Base-by-base conservation (phyloP, 2,888 invertebrate species). In the Drosophila borborema region DNA sequence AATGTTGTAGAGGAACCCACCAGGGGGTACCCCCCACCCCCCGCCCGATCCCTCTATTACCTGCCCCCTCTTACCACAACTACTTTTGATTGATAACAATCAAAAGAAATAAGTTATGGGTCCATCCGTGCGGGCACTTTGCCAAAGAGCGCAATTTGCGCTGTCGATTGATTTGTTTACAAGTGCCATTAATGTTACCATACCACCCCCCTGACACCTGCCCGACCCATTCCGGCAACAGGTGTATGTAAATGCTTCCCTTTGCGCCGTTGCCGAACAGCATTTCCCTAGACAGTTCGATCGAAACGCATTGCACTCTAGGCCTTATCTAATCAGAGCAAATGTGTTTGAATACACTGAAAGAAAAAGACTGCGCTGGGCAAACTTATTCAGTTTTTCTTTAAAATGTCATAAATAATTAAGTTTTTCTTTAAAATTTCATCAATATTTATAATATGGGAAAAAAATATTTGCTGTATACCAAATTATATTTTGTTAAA, bases 151-250 rank as follows among this genome's bases (percentile, higher is more conserved):
- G 59, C 85, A 85, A 85, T 88, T 86, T 82, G 89, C 82, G 70
- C 76, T 74, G 80, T 87, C 85, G 73, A 82, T 88, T 75, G 84
- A 86, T 88, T 84, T 86, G 86, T 82, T 84, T 80, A 88, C 85
- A 86, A 83, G 80, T 79, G 79, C 89, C 87, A 86, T 86, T 89
- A 86, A 83, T 85, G 85, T 85, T 82, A 65, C 41, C 56, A 45
- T 8, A n/a, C 18, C 14, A 0, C 20, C 2, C 2, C 2, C 10
- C 14, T 6, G 4, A 2, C 9, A 9, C 28, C 16, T 56, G 0
- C 1, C 6, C 7, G 4, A 20, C 10, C 14, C 28, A 14, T n/a
- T 53, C 20, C 6, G 6, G 58, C 2, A 6, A 69, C 66, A 74
- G 71, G 72, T 81, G 75, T 85, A 84, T 84, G 87, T 84, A 87